Percentiles rank a stretch among this genome's conserved stretches.
Evolutionary conservation across 2,797 vertebrate genomes (phyloP).

Genomic region (Morelia viridis): DNA sequence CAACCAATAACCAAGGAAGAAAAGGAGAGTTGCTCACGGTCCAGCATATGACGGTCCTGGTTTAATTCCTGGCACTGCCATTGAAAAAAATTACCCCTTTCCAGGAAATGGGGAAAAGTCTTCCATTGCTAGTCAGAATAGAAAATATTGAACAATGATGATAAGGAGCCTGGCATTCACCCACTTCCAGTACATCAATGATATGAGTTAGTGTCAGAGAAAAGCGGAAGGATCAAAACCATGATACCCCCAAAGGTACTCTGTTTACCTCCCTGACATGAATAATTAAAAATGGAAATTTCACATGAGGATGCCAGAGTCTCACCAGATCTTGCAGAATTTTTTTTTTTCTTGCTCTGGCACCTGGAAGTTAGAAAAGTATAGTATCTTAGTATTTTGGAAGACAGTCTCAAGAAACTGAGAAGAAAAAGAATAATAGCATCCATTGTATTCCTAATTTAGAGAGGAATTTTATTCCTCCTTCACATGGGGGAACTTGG

Average conservation of each 20-base stretch:
- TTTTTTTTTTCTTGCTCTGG: neutral
- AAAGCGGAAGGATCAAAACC: neutral
- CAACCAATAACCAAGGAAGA: neutral
- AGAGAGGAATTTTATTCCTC: neutral
- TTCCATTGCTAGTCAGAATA: neutral
- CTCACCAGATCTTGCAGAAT: neutral
- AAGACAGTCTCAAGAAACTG: neutral
- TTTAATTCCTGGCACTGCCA: neutral
- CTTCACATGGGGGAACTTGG: neutral
- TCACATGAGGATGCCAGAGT: too few relatives aligned
- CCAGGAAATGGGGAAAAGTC: neutral
- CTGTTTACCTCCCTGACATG: neutral
- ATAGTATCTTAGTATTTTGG: neutral
- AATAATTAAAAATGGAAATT: neutral
- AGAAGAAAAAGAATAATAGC: neutral
- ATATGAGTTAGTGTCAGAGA: neutral
- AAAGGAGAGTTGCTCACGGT: neutral
- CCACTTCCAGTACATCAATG: neutral
- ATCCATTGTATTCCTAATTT: neutral
- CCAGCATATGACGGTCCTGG: neutral
- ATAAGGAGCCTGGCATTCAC: neutral
- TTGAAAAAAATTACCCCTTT: neutral
- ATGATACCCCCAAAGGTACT: neutral
- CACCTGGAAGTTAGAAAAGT: neutral
- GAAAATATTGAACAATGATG: neutral